phyloP scores from a whole-genome alignment of 2,113 vertebrate species.

The Eulacestoma nigropectus region DNA sequence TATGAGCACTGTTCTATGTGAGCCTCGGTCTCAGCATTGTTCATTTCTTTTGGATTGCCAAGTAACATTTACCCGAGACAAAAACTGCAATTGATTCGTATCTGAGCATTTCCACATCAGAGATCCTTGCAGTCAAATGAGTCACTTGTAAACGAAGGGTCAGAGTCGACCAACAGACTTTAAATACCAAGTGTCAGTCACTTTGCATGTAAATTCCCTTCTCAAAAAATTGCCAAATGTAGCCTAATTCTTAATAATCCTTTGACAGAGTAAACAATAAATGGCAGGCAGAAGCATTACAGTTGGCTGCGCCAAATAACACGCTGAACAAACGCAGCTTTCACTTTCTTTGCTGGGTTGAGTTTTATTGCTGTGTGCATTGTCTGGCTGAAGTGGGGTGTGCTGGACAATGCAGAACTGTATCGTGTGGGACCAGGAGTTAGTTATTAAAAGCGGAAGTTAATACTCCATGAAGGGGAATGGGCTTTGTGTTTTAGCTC shows the following conservation, averaged over 20 bases:
- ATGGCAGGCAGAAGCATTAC: conserved; percentile 47
- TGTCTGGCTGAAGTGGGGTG: conserved; percentile 36
- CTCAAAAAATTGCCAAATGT: conserved; percentile 26
- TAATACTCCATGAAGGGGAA: not conserved
- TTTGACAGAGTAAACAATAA: conserved; percentile 54
- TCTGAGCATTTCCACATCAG: conserved; percentile 57
- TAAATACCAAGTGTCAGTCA: conserved; percentile 56
- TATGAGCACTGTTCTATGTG: conserved; percentile 19
- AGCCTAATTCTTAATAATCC: conserved; percentile 58
- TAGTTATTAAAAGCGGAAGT: conserved; percentile 34
- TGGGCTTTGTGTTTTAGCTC: conserved; percentile 13
- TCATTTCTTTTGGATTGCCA: conserved; percentile 34
- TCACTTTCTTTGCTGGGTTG: conserved; percentile 55
- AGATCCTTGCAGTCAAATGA: conserved; percentile 56
- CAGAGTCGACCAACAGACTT: conserved; percentile 47
- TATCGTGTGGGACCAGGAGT: not conserved
- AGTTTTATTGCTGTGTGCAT: conserved; percentile 56
- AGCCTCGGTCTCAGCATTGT: conserved; percentile 11
- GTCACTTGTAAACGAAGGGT: conserved; percentile 52
- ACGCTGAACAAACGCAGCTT: conserved; percentile 61
- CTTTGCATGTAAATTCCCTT: conserved; percentile 27
- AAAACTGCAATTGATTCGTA: conserved; percentile 61
- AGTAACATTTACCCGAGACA: conserved; percentile 53
- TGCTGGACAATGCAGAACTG: conserved; percentile 10
- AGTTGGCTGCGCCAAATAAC: conserved; percentile 54